These are phyloP conservation scores for Periphyllus acericola DNA, from an alignment of 2,888 invertebrate species.

Conservation along the genomic window DNA sequence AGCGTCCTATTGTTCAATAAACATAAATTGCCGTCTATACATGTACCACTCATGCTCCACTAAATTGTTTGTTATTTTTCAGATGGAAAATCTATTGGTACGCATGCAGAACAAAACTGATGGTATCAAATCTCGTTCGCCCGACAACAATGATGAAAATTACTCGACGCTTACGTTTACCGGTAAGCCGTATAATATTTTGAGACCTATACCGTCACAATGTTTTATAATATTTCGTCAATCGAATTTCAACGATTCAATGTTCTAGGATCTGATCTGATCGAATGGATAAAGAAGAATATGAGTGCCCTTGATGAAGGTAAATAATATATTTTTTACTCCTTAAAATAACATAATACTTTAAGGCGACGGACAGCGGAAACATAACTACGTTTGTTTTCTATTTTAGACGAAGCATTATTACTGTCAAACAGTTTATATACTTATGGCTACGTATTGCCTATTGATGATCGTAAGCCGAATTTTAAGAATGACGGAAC, in stretches of 20 bases:
- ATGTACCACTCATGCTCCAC: too few species aligned
- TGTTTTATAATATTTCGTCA: too few species aligned
- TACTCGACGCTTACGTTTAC: conserved; percentile 91
- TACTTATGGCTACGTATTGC: conserved; percentile 98
- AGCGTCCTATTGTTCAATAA: too few species aligned
- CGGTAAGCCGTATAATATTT: conserved; percentile 71
- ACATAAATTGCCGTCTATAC: neutral
- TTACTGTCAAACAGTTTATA: conserved; percentile 95
- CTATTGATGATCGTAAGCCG: conserved; percentile 96
- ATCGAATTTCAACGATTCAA: neutral
- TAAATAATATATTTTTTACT: conserved; percentile 66
- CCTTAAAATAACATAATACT: neutral
- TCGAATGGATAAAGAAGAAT: conserved; percentile 92
- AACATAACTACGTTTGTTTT: too few species aligned
- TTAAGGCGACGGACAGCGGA: too few species aligned
- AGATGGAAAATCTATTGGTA: conserved; percentile 97
- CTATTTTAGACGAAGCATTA: conserved; percentile 79
- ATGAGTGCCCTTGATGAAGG: conserved; percentile 89
- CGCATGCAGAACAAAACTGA: conserved; percentile 93
- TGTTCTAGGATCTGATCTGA: conserved; percentile 87
- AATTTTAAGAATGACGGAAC: conserved; percentile 98
- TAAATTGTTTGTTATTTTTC: conserved; percentile 66
- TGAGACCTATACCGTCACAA: too few species aligned
- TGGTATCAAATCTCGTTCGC: conserved; percentile 95
- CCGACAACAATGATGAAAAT: conserved; percentile 98